These are phyloP conservation scores for Drosophila tropicalis DNA, from an alignment of 1,140 invertebrate genomes.

Conservation along the genomic window DNA sequence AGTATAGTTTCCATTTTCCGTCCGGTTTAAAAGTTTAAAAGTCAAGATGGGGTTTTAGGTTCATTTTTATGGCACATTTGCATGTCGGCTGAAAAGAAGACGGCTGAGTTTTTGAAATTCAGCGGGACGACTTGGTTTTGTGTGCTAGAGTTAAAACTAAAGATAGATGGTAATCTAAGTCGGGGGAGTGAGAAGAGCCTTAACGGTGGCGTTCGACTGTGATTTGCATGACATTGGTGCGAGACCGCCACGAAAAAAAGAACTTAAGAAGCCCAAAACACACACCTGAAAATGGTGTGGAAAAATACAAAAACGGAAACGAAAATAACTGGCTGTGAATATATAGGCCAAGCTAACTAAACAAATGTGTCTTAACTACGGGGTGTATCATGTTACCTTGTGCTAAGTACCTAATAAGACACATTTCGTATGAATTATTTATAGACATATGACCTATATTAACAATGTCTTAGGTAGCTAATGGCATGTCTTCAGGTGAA, in stretches of 20 bases:
- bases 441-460: slow-evolving; percentile 3
- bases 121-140: not conserved
- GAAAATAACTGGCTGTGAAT: slow-evolving; percentile 48
- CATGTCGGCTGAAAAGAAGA: slow-evolving; percentile 48
- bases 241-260: slow-evolving; percentile 22
- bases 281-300: not conserved
- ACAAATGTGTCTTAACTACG: slow-evolving; percentile 13
- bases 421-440: slow-evolving; percentile 5
- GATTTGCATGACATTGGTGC: slow-evolving; percentile 55
- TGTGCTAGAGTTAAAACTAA: slow-evolving; percentile 44
- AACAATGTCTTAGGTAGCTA: not conserved
- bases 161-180: slow-evolving; percentile 63
- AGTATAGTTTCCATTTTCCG: slow-evolving; percentile 32
- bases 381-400: slow-evolving; percentile 10
- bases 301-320: slow-evolving; percentile 35
- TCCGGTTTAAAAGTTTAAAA: slow-evolving; percentile 75
- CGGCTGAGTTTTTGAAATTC: slow-evolving; percentile 1
- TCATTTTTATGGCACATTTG: slow-evolving; percentile 60
- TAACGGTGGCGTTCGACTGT: not conserved
- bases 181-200: slow-evolving; percentile 18
- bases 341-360: slow-evolving; percentile 40
- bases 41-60: slow-evolving; percentile 46
- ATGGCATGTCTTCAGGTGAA: slow-evolving; percentile 3
- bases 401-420: slow-evolving; percentile 8
- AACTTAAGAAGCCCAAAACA: not conserved